Evolutionary conservation across 2,797 vertebrate species (phyloP).

Genomic region (Bovichtus variegatus): DNA sequence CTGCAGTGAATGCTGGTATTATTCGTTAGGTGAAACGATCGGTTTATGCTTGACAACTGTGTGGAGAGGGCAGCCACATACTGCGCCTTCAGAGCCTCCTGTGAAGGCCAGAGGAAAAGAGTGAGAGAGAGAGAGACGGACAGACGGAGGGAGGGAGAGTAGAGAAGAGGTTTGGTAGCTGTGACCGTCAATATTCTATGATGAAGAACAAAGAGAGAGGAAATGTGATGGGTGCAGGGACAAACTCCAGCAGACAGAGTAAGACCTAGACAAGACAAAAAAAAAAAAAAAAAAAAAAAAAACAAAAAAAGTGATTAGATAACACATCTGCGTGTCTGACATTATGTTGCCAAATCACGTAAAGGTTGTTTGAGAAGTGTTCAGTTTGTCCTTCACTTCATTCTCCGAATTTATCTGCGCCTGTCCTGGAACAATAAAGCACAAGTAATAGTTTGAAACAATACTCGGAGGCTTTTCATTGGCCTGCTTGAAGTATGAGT

Average conservation of each 20-base stretch:
- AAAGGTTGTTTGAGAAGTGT: too few species aligned
- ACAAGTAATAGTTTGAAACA: constrained; percentile 6
- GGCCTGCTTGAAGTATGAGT: constrained; percentile 8
- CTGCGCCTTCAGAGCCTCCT: constrained; percentile 74
- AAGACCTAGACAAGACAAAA: constrained; percentile 2
- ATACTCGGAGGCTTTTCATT: constrained; percentile 14
- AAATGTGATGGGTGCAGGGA: constrained; percentile 43
- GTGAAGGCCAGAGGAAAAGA: constrained; percentile 57
- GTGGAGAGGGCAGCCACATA: constrained; percentile 69
- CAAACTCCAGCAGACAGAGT: constrained; percentile 31
- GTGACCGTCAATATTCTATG: constrained; percentile 67
- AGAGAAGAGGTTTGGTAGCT: constrained; percentile 40
- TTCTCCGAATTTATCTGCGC: not conserved
- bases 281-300: not conserved
- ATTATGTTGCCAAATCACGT: too few species aligned
- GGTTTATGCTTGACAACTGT: constrained; percentile 62
- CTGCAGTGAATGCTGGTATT: constrained; percentile 57
- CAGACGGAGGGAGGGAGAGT: not conserved
- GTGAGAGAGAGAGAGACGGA: constrained; percentile 11
- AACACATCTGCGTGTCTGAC: not conserved
- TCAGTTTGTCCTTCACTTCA: not conserved
- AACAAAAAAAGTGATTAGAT: constrained; percentile 1
- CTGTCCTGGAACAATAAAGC: not conserved
- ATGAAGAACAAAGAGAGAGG: constrained; percentile 56
- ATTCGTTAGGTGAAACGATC: constrained; percentile 73